phyloP scores from a whole-genome alignment of 2,797 vertebrate genomes.

The Antrozous pallidus region DNA sequence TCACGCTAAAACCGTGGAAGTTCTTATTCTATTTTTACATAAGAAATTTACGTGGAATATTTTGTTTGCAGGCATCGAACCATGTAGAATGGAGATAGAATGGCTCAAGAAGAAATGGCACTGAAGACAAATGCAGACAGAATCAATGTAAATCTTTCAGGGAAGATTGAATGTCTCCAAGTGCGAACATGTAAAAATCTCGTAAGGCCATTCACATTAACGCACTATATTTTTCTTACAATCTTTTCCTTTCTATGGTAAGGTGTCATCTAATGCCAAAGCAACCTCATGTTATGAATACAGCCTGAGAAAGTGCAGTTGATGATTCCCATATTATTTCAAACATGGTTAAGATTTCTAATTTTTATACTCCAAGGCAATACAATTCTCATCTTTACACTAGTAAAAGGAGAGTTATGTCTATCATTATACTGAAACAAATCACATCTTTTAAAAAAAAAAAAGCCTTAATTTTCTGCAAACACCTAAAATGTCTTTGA shows the following conservation, averaged over 20 bases:
- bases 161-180: neutral
- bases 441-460: neutral
- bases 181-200: neutral
- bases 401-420: neutral
- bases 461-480: neutral
- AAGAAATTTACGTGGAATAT: neutral
- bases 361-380: neutral
- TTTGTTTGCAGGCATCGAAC: neutral
- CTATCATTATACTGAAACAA: neutral
- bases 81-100: neutral
- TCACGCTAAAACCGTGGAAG: neutral
- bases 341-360: neutral
- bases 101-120: neutral
- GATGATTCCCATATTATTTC: neutral
- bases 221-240: neutral
- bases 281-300: neutral
- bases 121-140: neutral
- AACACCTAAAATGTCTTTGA: constrained; percentile 35
- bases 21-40: neutral
- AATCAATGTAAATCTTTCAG: neutral
- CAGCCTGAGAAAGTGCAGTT: neutral
- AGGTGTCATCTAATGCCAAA: neutral
- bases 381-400: neutral
- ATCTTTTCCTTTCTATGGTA: constrained; percentile 1
- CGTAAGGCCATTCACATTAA: neutral